Evolutionary conservation across 2,797 vertebrate species (phyloP).

Genomic region (Glossophaga mutica): DNA sequence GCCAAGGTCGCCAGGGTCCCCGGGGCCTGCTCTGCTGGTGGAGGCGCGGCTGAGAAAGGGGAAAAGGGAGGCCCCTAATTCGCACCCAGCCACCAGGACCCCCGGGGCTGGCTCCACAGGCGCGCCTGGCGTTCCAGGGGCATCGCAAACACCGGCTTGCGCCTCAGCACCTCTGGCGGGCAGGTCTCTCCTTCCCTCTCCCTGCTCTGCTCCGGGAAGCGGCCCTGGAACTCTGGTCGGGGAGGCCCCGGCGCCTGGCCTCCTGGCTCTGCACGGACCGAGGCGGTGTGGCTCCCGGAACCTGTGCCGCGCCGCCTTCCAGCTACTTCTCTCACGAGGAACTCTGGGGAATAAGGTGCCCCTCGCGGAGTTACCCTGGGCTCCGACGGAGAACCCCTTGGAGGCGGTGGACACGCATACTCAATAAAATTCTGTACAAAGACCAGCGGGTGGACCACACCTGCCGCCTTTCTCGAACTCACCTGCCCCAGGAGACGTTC

Average conservation of each 20-base stretch:
- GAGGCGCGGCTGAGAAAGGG: background rate
- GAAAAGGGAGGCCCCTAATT: rapidly evolving
- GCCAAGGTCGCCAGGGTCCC: rapidly evolving
- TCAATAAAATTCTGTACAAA: rapidly evolving
- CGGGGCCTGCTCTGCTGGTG: background rate
- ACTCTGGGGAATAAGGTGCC: background rate
- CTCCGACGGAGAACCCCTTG: background rate
- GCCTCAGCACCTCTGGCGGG: rapidly evolving
- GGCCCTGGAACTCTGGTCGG: rapidly evolving
- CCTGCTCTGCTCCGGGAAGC: rapidly evolving
- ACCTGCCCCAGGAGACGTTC: background rate
- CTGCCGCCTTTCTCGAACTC: background rate
- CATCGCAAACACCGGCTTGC: rapidly evolving
- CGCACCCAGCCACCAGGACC: too few species aligned
- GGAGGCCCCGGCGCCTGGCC: background rate
- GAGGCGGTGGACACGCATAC: background rate
- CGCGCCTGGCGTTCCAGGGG: rapidly evolving
- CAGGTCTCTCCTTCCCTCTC: background rate
- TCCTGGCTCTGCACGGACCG: rapidly evolving
- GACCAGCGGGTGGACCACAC: rapidly evolving
- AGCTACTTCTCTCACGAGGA: rapidly evolving
- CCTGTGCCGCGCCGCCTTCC: rapidly evolving
- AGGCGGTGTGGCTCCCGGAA: rapidly evolving
- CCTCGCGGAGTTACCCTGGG: background rate
- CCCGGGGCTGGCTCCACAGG: background rate